phyloP scores from a whole-genome alignment of 2,113 vertebrate species.

The Trogon surrucura region DNA sequence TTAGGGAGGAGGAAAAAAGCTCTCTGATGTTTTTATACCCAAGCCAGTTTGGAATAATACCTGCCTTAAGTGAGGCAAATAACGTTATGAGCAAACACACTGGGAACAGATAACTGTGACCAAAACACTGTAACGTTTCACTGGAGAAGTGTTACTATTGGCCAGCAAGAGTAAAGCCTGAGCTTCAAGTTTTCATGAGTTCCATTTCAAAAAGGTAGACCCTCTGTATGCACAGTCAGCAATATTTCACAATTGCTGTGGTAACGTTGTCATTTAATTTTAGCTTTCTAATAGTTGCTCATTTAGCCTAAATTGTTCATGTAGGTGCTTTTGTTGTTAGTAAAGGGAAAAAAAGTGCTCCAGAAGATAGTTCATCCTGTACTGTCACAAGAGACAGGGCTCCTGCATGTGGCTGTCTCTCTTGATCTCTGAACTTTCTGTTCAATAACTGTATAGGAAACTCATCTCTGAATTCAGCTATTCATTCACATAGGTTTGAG shows the following conservation, averaged over 20 bases:
- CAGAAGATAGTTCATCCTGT: background rate
- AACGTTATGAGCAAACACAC: background rate
- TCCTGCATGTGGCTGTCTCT: background rate
- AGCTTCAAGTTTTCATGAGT: background rate
- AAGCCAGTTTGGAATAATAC: background rate
- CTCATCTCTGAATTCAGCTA: background rate
- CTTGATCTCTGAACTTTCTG: background rate
- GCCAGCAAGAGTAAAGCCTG: background rate
- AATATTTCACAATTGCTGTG: background rate
- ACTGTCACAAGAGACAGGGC: rapidly evolving
- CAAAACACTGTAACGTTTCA: background rate
- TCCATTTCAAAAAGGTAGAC: background rate
- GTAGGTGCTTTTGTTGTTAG: background rate
- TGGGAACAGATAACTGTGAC: background rate
- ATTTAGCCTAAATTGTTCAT: background rate
- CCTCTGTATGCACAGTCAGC: background rate
- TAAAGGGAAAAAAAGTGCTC: background rate
- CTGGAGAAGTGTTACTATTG: background rate
- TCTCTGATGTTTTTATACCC: background rate
- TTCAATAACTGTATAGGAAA: background rate
- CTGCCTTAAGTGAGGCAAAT: background rate
- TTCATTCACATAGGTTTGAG: background rate
- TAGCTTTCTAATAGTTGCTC: background rate
- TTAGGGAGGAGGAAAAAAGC: background rate
- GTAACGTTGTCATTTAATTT: background rate